Evolutionary conservation across 1,140 invertebrate species (phyloP).

Genomic region (Dendrolimus punctatus): DNA sequence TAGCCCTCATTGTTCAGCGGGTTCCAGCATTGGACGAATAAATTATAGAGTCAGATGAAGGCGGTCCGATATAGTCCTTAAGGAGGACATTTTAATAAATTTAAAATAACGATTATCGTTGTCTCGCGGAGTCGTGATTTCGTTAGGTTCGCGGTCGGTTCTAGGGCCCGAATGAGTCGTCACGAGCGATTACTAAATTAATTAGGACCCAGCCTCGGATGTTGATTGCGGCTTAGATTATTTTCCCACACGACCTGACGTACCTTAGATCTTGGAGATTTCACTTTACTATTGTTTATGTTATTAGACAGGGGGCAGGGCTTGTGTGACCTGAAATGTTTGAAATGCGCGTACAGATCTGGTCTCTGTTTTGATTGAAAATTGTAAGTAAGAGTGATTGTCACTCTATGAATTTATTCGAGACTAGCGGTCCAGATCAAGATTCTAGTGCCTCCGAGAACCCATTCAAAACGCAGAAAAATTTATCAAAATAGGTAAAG

Average conservation of each 20-base stretch:
- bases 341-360: too few species aligned
- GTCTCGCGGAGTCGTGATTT: constrained; percentile 66
- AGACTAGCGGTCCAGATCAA: too few species aligned
- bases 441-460: too few species aligned
- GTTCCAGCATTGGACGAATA: constrained; percentile 50
- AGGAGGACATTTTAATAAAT: constrained; percentile 70
- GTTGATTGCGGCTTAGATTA: constrained; percentile 64
- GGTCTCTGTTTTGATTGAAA: too few species aligned
- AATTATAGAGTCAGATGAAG: constrained; percentile 68
- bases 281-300: constrained; percentile 36
- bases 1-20: constrained; percentile 54
- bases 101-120: constrained; percentile 71
- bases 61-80: constrained; percentile 61
- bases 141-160: constrained; percentile 61
- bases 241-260: constrained; percentile 64
- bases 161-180: constrained; percentile 64
- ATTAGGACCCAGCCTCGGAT: constrained; percentile 63
- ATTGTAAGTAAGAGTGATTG: too few species aligned
- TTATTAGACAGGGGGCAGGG: constrained; percentile 2
- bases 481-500: too few species aligned
- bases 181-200: constrained; percentile 71
- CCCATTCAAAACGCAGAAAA: too few species aligned
- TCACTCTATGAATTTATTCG: too few species aligned
- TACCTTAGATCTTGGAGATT: constrained; percentile 49
- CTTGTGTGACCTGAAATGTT: too few species aligned